phyloP scores from a whole-genome alignment of 92 coral and sea anemone genomes.

The Actinernus sp. region DNA sequence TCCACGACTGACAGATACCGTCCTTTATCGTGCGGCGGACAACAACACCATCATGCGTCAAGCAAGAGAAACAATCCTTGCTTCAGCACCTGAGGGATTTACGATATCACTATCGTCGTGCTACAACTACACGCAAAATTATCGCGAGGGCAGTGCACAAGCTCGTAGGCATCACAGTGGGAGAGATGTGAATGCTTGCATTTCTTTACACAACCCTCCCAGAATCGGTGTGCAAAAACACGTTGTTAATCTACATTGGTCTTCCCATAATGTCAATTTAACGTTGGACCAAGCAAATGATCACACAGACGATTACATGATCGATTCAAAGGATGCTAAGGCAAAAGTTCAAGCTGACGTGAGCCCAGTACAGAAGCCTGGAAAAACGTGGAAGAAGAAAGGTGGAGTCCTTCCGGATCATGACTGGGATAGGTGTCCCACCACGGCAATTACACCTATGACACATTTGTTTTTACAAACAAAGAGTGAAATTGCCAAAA shows the following conservation, averaged over 20 bases:
- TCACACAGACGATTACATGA: conserved; percentile 13
- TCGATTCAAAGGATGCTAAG: conserved; percentile 75
- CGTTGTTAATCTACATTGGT: conserved; percentile 53
- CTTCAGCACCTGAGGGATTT: conserved; percentile 17
- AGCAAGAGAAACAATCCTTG: conserved; percentile 26
- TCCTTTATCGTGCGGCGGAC: conserved; percentile 56
- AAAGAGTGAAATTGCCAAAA: background rate
- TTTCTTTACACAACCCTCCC: conserved; percentile 58
- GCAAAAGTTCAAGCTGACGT: conserved; percentile 54
- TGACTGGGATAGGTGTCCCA: conserved; percentile 35
- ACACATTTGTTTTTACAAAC: conserved; percentile 59
- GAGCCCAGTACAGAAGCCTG: conserved; percentile 69
- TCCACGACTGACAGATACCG: conserved; percentile 40
- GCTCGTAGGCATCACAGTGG: conserved; percentile 54
- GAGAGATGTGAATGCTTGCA: conserved; percentile 26
- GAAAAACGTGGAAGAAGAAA: conserved; percentile 53
- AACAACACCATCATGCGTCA: conserved; percentile 53
- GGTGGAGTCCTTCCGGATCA: conserved; percentile 49
- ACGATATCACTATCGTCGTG: conserved; percentile 37
- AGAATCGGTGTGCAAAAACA: conserved; percentile 36
- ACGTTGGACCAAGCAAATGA: background rate
- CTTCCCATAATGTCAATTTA: conserved; percentile 27
- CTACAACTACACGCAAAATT: conserved; percentile 47
- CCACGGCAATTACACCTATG: conserved; percentile 62
- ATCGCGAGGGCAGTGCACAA: conserved; percentile 31